Conservation (phyloP, 2,113 vertebrate species). For the Sorex fumeus region DNA sequence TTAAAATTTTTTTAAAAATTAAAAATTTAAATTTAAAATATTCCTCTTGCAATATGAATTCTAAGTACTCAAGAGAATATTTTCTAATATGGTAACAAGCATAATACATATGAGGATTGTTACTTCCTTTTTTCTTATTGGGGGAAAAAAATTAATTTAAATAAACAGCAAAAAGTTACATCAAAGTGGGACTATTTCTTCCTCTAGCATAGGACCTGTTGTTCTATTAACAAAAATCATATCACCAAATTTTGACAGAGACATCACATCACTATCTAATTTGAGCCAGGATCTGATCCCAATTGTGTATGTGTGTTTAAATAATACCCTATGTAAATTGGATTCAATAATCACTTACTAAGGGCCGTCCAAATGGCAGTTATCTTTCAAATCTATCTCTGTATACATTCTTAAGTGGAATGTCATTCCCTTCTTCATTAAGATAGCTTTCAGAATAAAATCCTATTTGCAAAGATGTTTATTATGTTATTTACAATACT, state of each 20-base stretch:
- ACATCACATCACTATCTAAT: neutral
- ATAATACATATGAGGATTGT: neutral
- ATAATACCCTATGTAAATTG: slow-evolving; percentile 20
- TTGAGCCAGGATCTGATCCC: neutral
- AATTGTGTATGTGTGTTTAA: neutral
- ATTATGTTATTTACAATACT: slow-evolving; percentile 48
- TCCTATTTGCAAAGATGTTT: slow-evolving; percentile 37
- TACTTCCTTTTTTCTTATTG: slow-evolving; percentile 19
- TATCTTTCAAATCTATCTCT: slow-evolving; percentile 16
- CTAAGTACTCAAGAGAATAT: neutral
- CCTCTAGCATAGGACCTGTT: neutral
- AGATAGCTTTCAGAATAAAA: neutral
- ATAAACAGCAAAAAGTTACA: slow-evolving; percentile 25
- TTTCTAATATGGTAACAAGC: neutral
- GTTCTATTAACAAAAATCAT: slow-evolving; percentile 30
- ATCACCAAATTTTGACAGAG: slow-evolving; percentile 2
- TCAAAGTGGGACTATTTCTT: neutral
- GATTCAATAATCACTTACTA: slow-evolving; percentile 40
- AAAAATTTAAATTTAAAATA: no score
- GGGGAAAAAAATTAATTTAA: slow-evolving; percentile 32
- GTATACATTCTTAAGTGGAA: neutral
- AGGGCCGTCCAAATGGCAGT: neutral
- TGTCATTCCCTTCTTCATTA: neutral
- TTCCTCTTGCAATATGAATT: neutral
- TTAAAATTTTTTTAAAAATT: no score